Evolutionary conservation across 2,888 invertebrate species (phyloP).

Genomic region (Orthonychiurus folsomi): DNA sequence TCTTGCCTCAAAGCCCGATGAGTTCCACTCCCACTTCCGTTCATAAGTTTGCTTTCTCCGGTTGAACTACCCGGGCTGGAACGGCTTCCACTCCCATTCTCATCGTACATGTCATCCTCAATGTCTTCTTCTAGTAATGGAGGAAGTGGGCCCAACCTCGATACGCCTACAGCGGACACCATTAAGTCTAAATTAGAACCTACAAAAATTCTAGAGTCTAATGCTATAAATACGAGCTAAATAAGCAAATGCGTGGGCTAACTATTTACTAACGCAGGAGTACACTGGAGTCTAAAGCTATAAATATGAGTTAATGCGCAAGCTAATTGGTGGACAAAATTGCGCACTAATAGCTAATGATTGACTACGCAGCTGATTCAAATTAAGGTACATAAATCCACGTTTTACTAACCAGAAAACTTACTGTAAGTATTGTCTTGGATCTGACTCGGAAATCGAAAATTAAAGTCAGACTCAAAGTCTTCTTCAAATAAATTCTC

Average conservation of each 20-base stretch:
- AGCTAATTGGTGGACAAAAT: too few relatives aligned
- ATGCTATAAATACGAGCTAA: background rate
- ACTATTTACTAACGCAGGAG: background rate
- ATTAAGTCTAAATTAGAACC: conserved; percentile 2
- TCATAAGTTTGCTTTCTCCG: background rate
- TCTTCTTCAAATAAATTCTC: conserved; percentile 39
- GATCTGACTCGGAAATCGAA: conserved; percentile 37
- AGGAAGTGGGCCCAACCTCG: conserved; percentile 37
- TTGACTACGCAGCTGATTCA: too few relatives aligned
- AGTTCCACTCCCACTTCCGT: conserved; percentile 12
- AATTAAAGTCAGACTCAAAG: conserved; percentile 39
- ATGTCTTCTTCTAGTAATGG: conserved; percentile 37
- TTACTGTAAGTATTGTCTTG: conserved; percentile 40
- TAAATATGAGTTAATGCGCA: too few relatives aligned
- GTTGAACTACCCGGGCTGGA: background rate
- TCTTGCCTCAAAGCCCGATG: background rate
- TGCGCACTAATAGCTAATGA: too few relatives aligned
- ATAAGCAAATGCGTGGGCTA: background rate
- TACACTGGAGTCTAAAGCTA: too few relatives aligned
- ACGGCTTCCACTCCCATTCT: conserved; percentile 14
- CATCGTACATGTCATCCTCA: conserved; percentile 38
- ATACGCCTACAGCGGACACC: conserved; percentile 32
- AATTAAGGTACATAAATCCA: too few relatives aligned
- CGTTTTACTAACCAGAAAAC: conserved; percentile 12
- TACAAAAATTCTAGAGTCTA: background rate